Conservation (phyloP, 2,113 vertebrate species). For the Carassius gibelio region DNA sequence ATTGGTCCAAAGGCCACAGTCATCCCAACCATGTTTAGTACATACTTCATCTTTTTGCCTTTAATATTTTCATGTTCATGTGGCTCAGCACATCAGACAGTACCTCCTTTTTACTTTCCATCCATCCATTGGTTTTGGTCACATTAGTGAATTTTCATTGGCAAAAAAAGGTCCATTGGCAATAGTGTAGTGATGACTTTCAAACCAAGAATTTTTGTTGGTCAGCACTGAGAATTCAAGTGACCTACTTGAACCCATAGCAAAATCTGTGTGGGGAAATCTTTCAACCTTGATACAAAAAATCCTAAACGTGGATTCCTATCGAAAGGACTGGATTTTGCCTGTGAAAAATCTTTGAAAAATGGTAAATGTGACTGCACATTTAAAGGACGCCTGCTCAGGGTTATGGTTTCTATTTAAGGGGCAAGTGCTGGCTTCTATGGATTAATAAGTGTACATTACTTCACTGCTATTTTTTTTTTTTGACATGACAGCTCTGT, state of each 20-base stretch:
- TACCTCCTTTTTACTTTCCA: neutral
- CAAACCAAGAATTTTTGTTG: neutral
- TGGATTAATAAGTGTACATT: neutral
- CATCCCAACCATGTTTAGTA: constrained; percentile 58
- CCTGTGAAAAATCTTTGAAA: neutral
- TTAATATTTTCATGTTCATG: constrained; percentile 9
- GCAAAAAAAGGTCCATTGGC: neutral
- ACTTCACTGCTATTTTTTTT: neutral
- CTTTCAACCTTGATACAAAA: neutral
- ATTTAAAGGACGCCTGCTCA: neutral
- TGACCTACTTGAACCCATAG: neutral
- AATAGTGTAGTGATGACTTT: neutral
- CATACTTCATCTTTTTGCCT: constrained; percentile 48
- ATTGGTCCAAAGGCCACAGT: constrained; percentile 43
- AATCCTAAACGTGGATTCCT: neutral
- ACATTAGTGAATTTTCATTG: neutral
- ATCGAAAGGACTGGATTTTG: neutral
- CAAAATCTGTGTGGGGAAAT: neutral
- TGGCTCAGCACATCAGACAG: neutral
- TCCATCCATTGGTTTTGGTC: neutral
- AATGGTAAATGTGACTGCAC: neutral
- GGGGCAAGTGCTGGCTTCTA: neutral
- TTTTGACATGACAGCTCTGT: neutral
- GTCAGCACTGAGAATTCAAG: neutral
- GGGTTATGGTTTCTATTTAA: neutral